Conservation (phyloP, 2,113 vertebrate genomes). For the Glaucidium brasilianum region DNA sequence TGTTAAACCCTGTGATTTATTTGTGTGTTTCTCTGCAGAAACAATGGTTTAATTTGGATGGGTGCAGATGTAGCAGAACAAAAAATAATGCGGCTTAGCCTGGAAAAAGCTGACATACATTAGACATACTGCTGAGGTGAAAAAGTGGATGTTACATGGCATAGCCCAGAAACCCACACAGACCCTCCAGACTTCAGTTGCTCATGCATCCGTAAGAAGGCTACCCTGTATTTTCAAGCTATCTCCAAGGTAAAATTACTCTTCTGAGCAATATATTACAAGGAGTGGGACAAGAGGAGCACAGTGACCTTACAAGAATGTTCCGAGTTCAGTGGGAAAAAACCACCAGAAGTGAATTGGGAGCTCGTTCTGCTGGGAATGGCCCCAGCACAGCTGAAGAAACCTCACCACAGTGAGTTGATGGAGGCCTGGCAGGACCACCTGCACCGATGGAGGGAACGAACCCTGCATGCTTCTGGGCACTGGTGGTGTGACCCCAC, state of each 20-base stretch:
- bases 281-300: background rate
- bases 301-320: background rate
- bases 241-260: background rate
- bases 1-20: background rate
- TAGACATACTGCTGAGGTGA: fast-evolving
- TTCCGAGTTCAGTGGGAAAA: background rate
- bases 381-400: background rate
- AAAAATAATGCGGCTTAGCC: background rate
- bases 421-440: background rate
- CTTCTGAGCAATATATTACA: background rate
- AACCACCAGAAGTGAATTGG: fast-evolving
- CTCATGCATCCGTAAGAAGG: background rate
- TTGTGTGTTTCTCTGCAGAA: background rate
- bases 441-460: fast-evolving
- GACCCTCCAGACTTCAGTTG: background rate
- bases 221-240: background rate
- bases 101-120: background rate
- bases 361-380: fast-evolving
- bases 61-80: background rate
- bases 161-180: background rate
- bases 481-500: fast-evolving
- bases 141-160: background rate
- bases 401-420: fast-evolving
- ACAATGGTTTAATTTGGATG: background rate
- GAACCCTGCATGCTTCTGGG: background rate